These are phyloP conservation scores for Ptychochromis oligacanthus DNA, from an alignment of 2,113 vertebrate species.

Conservation along the genomic window DNA sequence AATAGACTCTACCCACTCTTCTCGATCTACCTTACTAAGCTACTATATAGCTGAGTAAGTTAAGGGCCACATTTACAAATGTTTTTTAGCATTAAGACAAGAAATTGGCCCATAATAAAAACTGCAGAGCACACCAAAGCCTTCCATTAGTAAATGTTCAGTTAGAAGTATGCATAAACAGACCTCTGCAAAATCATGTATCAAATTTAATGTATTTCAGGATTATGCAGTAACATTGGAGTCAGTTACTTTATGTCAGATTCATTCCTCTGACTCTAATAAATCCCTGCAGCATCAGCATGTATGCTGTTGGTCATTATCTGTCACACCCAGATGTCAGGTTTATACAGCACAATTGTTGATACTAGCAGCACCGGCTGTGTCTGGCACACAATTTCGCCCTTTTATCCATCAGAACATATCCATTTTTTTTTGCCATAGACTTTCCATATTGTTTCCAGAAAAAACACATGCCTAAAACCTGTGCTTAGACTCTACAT, in stretches of 20 bases:
- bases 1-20: background rate
- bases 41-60: background rate
- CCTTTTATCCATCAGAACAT: background rate
- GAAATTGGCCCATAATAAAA: no score
- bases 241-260: no score
- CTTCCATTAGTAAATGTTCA: background rate
- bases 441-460: background rate
- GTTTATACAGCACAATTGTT: background rate
- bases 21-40: background rate
- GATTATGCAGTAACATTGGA: no score
- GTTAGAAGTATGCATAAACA: background rate
- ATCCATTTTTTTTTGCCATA: background rate
- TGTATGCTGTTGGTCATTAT: background rate
- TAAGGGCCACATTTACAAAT: background rate
- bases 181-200: no score
- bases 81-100: background rate
- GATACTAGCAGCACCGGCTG: background rate
- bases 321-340: background rate
- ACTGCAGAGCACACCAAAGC: no score
- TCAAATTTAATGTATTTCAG: no score
- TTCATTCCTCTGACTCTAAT: no score
- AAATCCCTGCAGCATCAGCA: background rate
- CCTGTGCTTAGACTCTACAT: background rate
- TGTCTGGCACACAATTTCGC: background rate
- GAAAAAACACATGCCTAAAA: background rate